Conservation (phyloP, 2,888 invertebrate genomes). For the Acleris sparsana region DNA sequence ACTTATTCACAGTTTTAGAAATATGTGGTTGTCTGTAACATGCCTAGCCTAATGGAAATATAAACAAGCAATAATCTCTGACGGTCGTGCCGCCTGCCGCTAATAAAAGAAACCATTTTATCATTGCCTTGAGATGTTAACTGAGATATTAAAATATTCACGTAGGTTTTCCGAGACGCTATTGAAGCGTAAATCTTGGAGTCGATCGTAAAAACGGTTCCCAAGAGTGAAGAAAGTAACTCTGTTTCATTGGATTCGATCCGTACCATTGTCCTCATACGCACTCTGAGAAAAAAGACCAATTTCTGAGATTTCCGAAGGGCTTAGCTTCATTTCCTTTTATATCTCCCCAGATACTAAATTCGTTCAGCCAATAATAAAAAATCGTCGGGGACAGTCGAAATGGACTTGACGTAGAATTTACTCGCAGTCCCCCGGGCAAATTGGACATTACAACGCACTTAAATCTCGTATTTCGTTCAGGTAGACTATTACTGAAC, state of each 20-base stretch:
- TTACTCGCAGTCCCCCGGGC: conserved; percentile 64
- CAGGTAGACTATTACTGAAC: conserved; percentile 31
- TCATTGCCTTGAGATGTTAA: conserved; percentile 41
- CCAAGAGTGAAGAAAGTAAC: conserved; percentile 68
- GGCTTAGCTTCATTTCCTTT: conserved; percentile 83
- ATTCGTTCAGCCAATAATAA: conserved; percentile 82
- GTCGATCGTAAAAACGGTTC: conserved; percentile 77
- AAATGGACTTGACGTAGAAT: conserved; percentile 74
- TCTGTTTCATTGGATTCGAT: conserved; percentile 72
- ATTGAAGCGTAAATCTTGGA: conserved; percentile 72
- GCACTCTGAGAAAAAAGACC: conserved; percentile 75
- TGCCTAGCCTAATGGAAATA: not conserved
- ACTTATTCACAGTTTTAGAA: too few relatives aligned
- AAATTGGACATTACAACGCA: conserved; percentile 68
- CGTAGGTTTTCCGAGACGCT: conserved; percentile 57
- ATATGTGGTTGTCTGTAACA: too few relatives aligned
- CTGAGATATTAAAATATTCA: conserved; percentile 69
- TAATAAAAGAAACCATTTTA: conserved; percentile 45
- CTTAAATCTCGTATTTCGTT: conserved; percentile 50
- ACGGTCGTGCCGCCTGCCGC: conserved; percentile 2
- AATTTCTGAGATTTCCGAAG: conserved; percentile 83
- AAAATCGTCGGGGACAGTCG: conserved; percentile 75
- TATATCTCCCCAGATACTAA: conserved; percentile 82
- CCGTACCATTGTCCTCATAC: conserved; percentile 77
- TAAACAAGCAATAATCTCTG: conserved; percentile 2